These are phyloP conservation scores for Mimumesa dahlbomi DNA, from an alignment of 2,888 invertebrate genomes.

Conservation along the genomic window DNA sequence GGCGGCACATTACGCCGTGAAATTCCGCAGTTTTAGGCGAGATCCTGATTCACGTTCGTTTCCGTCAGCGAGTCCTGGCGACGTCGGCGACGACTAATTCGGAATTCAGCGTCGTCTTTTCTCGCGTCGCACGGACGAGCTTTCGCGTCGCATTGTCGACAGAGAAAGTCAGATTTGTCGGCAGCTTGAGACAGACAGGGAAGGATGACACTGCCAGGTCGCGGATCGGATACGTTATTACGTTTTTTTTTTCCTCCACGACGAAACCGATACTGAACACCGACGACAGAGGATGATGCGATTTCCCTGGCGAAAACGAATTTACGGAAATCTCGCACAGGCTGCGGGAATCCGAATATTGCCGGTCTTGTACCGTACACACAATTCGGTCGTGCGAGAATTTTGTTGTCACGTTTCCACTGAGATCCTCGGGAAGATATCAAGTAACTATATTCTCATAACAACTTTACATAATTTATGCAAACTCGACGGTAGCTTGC, in stretches of 20 bases:
- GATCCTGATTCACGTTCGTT: neutral
- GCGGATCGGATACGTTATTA: conserved; percentile 48
- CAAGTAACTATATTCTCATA: conserved; percentile 2
- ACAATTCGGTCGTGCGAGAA: conserved; percentile 46
- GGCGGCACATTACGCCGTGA: too few relatives aligned
- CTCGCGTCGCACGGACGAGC: conserved; percentile 71
- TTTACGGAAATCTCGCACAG: conserved; percentile 51
- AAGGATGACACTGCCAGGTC: neutral
- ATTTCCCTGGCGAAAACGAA: conserved; percentile 63
- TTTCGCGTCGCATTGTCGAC: conserved; percentile 43
- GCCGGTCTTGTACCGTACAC: conserved; percentile 33
- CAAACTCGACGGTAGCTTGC: neutral
- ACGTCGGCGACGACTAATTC: conserved; percentile 57
- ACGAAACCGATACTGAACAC: conserved; percentile 46
- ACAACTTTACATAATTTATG: conserved; percentile 3
- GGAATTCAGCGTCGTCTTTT: conserved; percentile 70
- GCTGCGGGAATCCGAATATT: conserved; percentile 12
- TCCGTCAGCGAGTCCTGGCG: neutral
- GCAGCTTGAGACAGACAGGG: conserved; percentile 1
- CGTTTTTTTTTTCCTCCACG: conserved; percentile 58
- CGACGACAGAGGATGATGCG: conserved; percentile 57
- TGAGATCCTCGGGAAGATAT: neutral
- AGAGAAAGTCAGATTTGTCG: neutral
- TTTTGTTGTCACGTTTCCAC: conserved; percentile 10
- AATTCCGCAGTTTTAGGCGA: too few relatives aligned